Evolutionary conservation across 2,113 vertebrate species (phyloP).

Genomic region (Plectropomus leopardus): DNA sequence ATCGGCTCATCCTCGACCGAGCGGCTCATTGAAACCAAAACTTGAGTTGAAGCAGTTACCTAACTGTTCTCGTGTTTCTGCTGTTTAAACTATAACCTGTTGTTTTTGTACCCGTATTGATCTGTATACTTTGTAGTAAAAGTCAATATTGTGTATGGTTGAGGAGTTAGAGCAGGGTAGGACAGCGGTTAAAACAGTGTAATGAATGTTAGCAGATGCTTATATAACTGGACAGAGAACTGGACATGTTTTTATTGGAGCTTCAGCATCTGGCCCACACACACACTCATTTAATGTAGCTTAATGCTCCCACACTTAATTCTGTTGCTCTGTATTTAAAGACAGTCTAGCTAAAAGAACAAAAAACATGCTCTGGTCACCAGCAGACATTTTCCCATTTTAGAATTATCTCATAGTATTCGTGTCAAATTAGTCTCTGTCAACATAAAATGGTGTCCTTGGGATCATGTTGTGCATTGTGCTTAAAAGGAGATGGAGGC

Average conservation of each 20-base stretch:
- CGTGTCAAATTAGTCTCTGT: slow-evolving; percentile 11
- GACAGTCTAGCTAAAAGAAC: background rate
- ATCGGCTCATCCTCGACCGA: slow-evolving; percentile 43
- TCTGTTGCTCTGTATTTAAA: slow-evolving; percentile 8
- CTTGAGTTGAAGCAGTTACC: slow-evolving; percentile 2
- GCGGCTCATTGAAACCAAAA: background rate
- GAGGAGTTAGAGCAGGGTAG: slow-evolving; percentile 24
- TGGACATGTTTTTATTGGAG: slow-evolving; percentile 61
- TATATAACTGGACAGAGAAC: slow-evolving; percentile 59
- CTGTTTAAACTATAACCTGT: slow-evolving; percentile 74
- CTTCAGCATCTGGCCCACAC: slow-evolving; percentile 38
- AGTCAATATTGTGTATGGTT: slow-evolving; percentile 62
- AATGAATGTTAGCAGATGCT: slow-evolving; percentile 31
- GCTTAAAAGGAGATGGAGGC: slow-evolving; percentile 66
- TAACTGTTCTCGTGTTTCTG: slow-evolving; percentile 8
- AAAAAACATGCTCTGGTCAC: background rate
- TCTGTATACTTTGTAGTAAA: slow-evolving; percentile 67
- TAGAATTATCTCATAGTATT: slow-evolving; percentile 1
- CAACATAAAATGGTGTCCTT: slow-evolving; percentile 25
- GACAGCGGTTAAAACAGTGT: slow-evolving; percentile 21
- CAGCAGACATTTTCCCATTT: slow-evolving; percentile 8
- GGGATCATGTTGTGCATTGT: slow-evolving; percentile 39
- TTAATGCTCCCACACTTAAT: slow-evolving; percentile 24
- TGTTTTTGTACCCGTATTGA: slow-evolving; percentile 68
- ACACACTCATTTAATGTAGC: slow-evolving; percentile 52